Evolutionary conservation across 2,888 invertebrate species (phyloP).

Genomic region (Synergus itoensis): DNA sequence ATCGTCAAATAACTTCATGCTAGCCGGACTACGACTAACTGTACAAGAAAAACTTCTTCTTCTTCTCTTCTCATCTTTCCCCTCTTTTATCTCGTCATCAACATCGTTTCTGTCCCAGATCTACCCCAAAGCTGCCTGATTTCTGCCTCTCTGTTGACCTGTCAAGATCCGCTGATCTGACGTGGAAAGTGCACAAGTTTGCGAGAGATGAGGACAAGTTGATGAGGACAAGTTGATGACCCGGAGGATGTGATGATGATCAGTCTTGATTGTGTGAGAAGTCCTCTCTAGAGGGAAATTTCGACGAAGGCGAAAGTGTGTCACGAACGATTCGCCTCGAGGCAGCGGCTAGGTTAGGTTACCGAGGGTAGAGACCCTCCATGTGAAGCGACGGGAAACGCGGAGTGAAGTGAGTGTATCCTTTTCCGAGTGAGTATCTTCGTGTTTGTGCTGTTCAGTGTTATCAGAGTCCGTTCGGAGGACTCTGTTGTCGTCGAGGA

Average conservation of each 20-base stretch:
- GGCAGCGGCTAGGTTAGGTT: constrained; percentile 53
- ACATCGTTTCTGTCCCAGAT: neutral
- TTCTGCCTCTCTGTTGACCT: neutral
- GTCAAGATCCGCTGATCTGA: neutral
- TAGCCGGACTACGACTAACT: constrained; percentile 52
- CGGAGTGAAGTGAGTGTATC: constrained; percentile 34
- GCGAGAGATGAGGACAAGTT: neutral
- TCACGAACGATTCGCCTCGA: constrained; percentile 53
- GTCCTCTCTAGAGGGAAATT: constrained; percentile 44
- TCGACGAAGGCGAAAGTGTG: constrained; percentile 60
- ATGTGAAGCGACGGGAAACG: constrained; percentile 46
- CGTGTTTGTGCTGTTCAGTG: neutral
- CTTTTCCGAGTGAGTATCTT: constrained; percentile 1
- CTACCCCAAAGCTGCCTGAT: neutral
- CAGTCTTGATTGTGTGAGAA: neutral
- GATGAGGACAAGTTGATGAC: constrained; percentile 48
- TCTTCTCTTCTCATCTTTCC: neutral
- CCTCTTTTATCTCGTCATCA: neutral
- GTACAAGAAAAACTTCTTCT: constrained; percentile 3
- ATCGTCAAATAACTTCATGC: constrained; percentile 71
- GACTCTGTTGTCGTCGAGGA: neutral
- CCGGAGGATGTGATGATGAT: constrained; percentile 45
- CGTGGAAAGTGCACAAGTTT: neutral
- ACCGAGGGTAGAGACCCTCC: constrained; percentile 50
- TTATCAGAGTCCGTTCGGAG: neutral